Evolutionary conservation across 2,888 invertebrate genomes (phyloP).

Genomic region (Acrobasis consociella): DNA sequence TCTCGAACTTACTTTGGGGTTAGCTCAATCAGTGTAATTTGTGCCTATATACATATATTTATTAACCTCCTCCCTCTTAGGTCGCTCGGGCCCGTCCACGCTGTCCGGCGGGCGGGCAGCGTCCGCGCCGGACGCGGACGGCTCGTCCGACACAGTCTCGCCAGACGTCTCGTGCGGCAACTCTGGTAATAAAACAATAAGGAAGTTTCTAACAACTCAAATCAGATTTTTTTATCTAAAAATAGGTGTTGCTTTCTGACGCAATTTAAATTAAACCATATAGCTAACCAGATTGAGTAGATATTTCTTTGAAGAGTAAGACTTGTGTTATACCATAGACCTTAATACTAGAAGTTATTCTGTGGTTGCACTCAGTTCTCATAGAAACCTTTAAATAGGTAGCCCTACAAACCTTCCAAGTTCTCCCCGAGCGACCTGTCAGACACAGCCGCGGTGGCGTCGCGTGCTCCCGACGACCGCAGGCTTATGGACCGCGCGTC

Average conservation of each 20-base stretch:
- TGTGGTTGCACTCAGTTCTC: neutral
- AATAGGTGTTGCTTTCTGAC: too few species aligned
- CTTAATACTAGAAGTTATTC: too few species aligned
- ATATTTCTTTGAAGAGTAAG: too few species aligned
- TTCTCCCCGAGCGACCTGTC: constrained; percentile 2
- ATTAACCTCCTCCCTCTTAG: neutral
- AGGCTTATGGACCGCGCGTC: neutral
- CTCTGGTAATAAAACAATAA: neutral
- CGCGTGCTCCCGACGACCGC: neutral
- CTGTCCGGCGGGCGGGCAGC: constrained; percentile 29
- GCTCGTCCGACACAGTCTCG: constrained; percentile 15
- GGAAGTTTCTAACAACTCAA: too few species aligned
- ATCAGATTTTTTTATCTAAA: too few species aligned
- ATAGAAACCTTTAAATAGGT: too few species aligned
- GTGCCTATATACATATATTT: too few species aligned
- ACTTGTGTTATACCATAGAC: too few species aligned
- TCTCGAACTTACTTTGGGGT: too few species aligned
- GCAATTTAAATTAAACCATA: too few species aligned
- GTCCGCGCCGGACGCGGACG: constrained; percentile 31
- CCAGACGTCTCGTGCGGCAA: constrained; percentile 25
- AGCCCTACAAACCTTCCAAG: neutral
- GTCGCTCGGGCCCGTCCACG: constrained; percentile 16
- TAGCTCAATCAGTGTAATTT: too few species aligned
- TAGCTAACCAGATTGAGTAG: too few species aligned
- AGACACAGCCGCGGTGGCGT: neutral